Percentiles rank a stretch among this genome's conserved stretches.
These are phyloP conservation scores for Myotis findleyi DNA, from an alignment of 2,797 vertebrate genomes.

Conservation along the genomic window DNA sequence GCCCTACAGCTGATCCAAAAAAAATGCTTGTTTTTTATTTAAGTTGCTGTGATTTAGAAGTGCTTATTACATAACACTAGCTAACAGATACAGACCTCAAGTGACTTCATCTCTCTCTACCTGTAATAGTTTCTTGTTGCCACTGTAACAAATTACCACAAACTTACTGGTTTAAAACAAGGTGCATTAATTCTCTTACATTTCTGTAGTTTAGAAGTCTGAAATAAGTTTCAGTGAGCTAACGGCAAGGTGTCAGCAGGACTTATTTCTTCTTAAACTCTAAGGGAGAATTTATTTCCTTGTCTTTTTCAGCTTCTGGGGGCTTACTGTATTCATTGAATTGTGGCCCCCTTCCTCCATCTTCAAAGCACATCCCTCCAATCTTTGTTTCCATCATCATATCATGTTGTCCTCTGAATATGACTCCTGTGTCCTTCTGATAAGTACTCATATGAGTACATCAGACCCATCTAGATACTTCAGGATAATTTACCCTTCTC, in stretches of 20 bases:
- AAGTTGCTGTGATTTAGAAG: background rate
- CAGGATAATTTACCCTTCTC: background rate
- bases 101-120: background rate
- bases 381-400: background rate
- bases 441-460: background rate
- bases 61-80: background rate
- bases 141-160: constrained; percentile 5
- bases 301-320: background rate
- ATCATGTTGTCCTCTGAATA: background rate
- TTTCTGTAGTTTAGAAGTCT: background rate
- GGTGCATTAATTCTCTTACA: background rate
- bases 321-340: background rate
- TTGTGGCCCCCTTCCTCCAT: background rate
- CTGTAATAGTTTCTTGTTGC: background rate
- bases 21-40: background rate
- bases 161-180: background rate
- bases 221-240: background rate
- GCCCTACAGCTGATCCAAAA: background rate
- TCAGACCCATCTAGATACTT: background rate
- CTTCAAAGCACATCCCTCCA: background rate
- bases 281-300: background rate
- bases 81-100: constrained; percentile 19
- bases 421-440: background rate
- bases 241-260: background rate
- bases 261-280: background rate